phyloP scores from a whole-genome alignment of 2,113 vertebrate genomes.

The Micronycteris hirsuta region DNA sequence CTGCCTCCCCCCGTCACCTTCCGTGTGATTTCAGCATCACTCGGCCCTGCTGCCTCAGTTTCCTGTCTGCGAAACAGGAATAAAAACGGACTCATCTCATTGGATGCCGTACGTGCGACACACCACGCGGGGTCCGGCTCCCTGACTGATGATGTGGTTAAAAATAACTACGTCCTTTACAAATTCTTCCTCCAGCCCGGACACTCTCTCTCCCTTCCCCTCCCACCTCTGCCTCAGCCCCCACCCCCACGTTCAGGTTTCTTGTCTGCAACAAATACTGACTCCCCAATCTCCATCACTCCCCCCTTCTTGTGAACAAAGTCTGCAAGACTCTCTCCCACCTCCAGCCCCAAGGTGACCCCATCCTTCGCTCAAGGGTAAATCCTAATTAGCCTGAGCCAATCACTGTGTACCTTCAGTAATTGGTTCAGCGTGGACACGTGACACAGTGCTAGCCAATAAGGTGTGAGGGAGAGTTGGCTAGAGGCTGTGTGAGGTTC shows the following conservation, averaged over 20 bases:
- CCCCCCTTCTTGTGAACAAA: neutral
- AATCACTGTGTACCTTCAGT: conserved; percentile 24
- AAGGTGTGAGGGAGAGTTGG: neutral
- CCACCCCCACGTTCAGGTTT: neutral
- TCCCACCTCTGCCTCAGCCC: neutral
- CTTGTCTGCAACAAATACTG: neutral
- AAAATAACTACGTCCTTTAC: neutral
- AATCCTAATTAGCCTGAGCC: conserved; percentile 58
- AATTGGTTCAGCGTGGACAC: conserved; percentile 49
- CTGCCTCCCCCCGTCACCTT: neutral
- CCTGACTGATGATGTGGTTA: neutral
- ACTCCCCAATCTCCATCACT: neutral
- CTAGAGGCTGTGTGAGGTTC: neutral
- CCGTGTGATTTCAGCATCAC: neutral
- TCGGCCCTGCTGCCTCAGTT: neutral
- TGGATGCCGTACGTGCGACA: neutral
- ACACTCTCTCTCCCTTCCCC: neutral
- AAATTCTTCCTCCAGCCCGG: neutral
- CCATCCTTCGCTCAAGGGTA: conserved; percentile 66
- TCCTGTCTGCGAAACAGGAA: neutral
- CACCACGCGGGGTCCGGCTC: neutral
- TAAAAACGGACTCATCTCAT: neutral
- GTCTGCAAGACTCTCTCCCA: conserved; percentile 36
- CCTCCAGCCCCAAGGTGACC: conserved; percentile 70
- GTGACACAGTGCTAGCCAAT: conserved; percentile 47